phyloP scores from a whole-genome alignment of 2,797 vertebrate genomes.

The Prionace glauca region DNA sequence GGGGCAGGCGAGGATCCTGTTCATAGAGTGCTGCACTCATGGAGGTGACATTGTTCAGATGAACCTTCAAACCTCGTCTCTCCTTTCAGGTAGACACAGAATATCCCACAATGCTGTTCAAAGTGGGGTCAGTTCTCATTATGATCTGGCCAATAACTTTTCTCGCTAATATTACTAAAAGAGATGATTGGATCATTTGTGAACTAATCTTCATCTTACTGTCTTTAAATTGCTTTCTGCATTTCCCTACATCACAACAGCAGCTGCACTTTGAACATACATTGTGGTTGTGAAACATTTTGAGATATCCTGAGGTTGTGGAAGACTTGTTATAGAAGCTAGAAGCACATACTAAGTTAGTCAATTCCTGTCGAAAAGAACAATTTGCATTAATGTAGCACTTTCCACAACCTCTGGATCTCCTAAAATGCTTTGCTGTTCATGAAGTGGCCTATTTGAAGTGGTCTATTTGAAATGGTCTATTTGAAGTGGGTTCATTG shows the following conservation, averaged over 20 bases:
- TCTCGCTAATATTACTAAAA: background rate
- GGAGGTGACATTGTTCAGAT: background rate
- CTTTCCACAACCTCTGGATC: background rate
- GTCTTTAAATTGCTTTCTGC: too few relatives aligned
- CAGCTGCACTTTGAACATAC: background rate
- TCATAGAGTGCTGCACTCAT: background rate
- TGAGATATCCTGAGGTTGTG: background rate
- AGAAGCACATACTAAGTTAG: background rate
- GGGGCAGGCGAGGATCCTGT: too few relatives aligned
- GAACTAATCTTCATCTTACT: too few relatives aligned
- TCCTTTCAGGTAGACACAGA: background rate
- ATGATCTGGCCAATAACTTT: too few relatives aligned
- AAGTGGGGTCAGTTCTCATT: background rate
- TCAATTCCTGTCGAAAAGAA: background rate
- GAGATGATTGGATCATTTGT: too few relatives aligned
- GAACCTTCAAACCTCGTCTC: background rate
- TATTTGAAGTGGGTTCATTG: background rate
- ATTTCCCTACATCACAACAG: too few relatives aligned
- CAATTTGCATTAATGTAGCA: background rate
- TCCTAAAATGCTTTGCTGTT: background rate
- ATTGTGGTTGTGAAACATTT: background rate
- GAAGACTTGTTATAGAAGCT: background rate
- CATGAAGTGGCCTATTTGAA: background rate
- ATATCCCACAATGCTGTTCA: background rate
- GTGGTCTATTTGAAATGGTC: background rate